A percentile compares a stretch with the other conserved stretches of the same genome.
Evolutionary conservation across 2,888 invertebrate species (phyloP).

Genomic region (Leptopilina drosophilae): DNA sequence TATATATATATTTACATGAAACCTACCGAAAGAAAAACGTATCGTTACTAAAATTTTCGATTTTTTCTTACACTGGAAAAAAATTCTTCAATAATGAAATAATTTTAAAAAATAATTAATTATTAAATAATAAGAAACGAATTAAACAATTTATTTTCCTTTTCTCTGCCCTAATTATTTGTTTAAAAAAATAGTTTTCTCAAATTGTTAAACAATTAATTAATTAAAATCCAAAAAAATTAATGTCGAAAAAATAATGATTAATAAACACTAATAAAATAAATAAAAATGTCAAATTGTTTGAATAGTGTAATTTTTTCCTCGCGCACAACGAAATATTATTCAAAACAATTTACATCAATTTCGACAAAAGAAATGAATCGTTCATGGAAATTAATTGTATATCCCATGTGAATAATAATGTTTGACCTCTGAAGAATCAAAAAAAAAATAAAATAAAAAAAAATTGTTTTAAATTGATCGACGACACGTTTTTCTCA

Average conservation of each 20-base stretch:
- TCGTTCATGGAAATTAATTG: conserved; percentile 21
- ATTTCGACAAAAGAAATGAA: conserved; percentile 8
- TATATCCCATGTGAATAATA: conserved; percentile 25
- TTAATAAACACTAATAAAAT: too few species aligned
- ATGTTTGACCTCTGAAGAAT: conserved; percentile 31
- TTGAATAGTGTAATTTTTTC: too few species aligned
- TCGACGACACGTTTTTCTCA: conserved; percentile 41
- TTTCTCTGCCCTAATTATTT: too few species aligned
- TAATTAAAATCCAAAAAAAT: too few species aligned
- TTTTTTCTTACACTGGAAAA: background rate
- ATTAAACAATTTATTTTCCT: too few species aligned
- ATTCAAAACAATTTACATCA: background rate
- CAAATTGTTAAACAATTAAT: too few species aligned
- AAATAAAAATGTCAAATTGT: too few species aligned
- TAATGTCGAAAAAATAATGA: too few species aligned
- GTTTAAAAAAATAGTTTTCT: too few species aligned
- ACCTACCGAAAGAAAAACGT: conserved; percentile 30
- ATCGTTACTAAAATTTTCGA: conserved; percentile 6
- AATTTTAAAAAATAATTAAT: too few species aligned
- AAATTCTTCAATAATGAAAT: too few species aligned
- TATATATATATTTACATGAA: background rate
- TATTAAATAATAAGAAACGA: too few species aligned
- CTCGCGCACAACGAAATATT: background rate
- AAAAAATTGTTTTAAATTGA: conserved; percentile 37
- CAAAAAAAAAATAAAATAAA: background rate